Conservation (phyloP, 2,113 vertebrate species). For the Peromyscus leucopus region DNA sequence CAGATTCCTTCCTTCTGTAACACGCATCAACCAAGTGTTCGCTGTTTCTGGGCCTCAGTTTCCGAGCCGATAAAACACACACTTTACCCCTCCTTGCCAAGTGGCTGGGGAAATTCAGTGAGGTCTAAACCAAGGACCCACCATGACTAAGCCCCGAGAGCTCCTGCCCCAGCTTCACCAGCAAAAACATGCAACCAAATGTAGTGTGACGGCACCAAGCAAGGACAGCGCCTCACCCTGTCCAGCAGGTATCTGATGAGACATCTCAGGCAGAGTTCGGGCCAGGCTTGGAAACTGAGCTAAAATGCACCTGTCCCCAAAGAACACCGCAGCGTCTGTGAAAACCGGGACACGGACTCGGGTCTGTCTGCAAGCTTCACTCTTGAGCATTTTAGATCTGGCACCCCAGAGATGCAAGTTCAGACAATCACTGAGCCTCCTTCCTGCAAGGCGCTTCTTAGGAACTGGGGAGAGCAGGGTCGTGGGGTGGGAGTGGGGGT, state of each 20-base stretch:
- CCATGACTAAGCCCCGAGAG: fast-evolving
- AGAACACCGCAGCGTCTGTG: background rate
- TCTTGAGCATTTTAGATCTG: background rate
- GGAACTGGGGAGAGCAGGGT: background rate
- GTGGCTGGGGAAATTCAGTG: background rate
- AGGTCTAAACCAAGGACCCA: background rate
- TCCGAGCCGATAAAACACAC: background rate
- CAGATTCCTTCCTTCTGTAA: background rate
- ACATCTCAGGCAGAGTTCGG: background rate
- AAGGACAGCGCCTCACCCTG: background rate
- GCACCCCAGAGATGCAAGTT: background rate
- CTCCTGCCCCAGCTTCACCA: background rate
- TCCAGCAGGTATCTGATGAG: background rate
- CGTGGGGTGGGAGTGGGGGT: fast-evolving
- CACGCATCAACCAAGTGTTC: background rate
- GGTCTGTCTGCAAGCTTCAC: background rate
- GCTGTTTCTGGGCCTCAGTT: background rate
- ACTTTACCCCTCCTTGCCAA: background rate
- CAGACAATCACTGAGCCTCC: background rate
- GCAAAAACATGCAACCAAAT: background rate
- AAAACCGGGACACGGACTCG: background rate
- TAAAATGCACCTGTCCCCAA: background rate
- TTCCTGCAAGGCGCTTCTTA: background rate
- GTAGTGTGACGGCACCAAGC: background rate
- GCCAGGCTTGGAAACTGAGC: background rate